Percentiles rank a stretch among this genome's conserved stretches.
phyloP scores from a whole-genome alignment of 2,113 vertebrate genomes.

The Carassius gibelio region DNA sequence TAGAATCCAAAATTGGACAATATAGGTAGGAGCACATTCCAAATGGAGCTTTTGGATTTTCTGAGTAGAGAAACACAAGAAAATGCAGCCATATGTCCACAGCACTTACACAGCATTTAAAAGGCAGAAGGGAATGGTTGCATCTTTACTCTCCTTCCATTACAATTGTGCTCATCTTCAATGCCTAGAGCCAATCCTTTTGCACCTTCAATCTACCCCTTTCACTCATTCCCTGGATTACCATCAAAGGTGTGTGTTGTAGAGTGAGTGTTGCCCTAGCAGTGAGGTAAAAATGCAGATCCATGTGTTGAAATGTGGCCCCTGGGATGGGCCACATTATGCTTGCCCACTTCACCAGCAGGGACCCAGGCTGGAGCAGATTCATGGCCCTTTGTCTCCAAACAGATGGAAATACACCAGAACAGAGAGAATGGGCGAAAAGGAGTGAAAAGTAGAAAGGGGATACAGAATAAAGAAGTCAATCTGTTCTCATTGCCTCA shows the following conservation, averaged over 20 bases:
- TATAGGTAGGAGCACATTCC: conserved; percentile 22
- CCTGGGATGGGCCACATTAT: conserved; percentile 57
- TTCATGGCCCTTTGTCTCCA: conserved; percentile 80
- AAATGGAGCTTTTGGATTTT: conserved; percentile 42
- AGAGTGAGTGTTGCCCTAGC: conserved; percentile 40
- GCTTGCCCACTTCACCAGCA: conserved; percentile 60
- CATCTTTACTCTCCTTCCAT: conserved; percentile 39
- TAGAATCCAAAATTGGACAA: conserved; percentile 39
- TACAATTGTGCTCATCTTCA: conserved; percentile 48
- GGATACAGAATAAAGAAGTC: conserved; percentile 68
- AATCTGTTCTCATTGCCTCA: conserved; percentile 83
- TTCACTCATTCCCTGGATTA: conserved; percentile 40
- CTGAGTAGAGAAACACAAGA: conserved; percentile 50
- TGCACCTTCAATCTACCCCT: background rate
- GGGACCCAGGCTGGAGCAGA: conserved; percentile 76
- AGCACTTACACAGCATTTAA: conserved; percentile 48
- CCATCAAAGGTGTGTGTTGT: conserved; percentile 49
- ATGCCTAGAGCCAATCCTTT: conserved; percentile 30
- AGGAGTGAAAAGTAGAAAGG: conserved; percentile 22
- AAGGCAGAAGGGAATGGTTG: background rate
- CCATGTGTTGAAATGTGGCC: conserved; percentile 62
- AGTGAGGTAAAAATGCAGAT: conserved; percentile 57
- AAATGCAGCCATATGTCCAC: conserved; percentile 55
- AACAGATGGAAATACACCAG: conserved; percentile 82
- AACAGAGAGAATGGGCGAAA: conserved; percentile 37